Percentiles rank a stretch among this genome's conserved stretches.
These are phyloP conservation scores for Megaceryle maxima DNA, from an alignment of 2,113 vertebrate genomes.

Conservation along the genomic window DNA sequence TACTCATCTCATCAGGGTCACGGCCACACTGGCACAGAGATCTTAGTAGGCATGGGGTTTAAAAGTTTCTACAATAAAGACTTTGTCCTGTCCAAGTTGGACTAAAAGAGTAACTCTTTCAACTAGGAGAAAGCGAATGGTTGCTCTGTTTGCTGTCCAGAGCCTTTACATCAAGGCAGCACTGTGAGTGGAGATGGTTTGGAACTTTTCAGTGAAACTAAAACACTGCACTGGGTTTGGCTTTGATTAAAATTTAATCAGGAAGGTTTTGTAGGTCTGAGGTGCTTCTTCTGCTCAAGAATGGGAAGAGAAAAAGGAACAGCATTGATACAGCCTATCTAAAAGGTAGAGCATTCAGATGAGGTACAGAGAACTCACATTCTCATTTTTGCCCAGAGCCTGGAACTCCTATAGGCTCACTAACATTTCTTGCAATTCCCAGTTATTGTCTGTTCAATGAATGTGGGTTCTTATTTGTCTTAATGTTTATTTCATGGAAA, in stretches of 20 bases:
- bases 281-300: not conserved
- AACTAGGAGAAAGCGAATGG: not conserved
- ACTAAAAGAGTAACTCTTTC: not conserved
- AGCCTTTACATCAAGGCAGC: not conserved
- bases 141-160: not conserved
- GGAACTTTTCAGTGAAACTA: not conserved
- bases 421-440: not conserved
- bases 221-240: not conserved
- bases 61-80: not conserved
- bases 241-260: not conserved
- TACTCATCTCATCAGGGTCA: not conserved
- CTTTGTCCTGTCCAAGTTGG: not conserved
- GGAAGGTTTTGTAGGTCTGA: not conserved
- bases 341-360: not conserved
- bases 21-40: not conserved
- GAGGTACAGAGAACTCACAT: not conserved
- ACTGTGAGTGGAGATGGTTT: not conserved
- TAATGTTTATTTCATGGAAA: not conserved
- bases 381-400: not conserved
- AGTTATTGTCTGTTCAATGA: not conserved
- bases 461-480: not conserved
- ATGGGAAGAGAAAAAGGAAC: not conserved
- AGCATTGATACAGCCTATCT: not conserved
- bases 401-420: not conserved
- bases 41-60: not conserved